These are phyloP conservation scores for Sarcophaga carnaria DNA, from an alignment of 2,888 invertebrate species.

Conservation along the genomic window DNA sequence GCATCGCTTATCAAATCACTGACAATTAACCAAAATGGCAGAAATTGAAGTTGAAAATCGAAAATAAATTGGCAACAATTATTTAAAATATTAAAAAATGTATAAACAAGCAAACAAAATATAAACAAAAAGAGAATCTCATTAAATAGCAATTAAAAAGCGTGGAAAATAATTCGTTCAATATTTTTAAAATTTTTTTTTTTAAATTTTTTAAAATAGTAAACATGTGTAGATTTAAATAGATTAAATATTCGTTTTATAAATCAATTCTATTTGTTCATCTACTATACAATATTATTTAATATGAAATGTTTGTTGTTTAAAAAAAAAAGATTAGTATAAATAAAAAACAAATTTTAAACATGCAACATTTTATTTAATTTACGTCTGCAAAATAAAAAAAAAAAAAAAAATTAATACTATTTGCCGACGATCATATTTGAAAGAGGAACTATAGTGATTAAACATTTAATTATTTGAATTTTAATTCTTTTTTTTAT, in stretches of 20 bases:
- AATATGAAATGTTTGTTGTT: slow-evolving; percentile 44
- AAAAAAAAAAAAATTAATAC: slow-evolving; percentile 8
- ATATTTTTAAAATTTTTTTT: background rate
- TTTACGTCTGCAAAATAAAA: too few relatives aligned
- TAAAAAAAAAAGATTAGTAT: slow-evolving; percentile 45
- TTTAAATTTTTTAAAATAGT: background rate
- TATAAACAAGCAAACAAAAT: too few relatives aligned
- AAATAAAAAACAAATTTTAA: background rate
- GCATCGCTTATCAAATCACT: too few relatives aligned
- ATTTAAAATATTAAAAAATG: too few relatives aligned
- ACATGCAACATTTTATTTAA: too few relatives aligned
- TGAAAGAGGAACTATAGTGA: background rate
- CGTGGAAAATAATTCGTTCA: background rate
- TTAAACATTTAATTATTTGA: slow-evolving; percentile 30
- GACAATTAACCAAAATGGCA: too few relatives aligned
- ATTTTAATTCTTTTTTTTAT: background rate
- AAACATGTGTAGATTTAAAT: background rate
- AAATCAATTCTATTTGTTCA: background rate
- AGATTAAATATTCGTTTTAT: background rate
- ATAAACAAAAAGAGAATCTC: background rate
- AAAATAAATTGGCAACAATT: too few relatives aligned
- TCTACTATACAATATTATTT: slow-evolving; percentile 44
- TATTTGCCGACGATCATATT: background rate
- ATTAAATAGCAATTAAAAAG: slow-evolving; percentile 10
- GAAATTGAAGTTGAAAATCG: too few relatives aligned